phyloP scores from a whole-genome alignment of 2,797 vertebrate species.

The Craterocephalus amniculus region DNA sequence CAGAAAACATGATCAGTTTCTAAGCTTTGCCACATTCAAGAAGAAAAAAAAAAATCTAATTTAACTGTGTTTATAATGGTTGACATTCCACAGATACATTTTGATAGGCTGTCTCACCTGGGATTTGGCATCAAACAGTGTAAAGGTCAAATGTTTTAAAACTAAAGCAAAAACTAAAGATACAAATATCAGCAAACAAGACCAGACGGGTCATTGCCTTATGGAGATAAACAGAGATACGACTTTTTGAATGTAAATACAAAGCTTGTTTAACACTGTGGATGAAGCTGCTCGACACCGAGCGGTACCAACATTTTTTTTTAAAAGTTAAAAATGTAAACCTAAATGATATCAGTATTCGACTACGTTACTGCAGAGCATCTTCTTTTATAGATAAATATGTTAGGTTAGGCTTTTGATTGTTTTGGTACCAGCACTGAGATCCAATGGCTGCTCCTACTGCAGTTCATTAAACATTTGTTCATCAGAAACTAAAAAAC shows the following conservation, averaged over 20 bases:
- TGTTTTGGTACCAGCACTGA: slow-evolving; percentile 31
- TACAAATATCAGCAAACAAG: slow-evolving; percentile 30
- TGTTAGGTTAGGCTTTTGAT: neutral
- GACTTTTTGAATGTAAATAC: slow-evolving; percentile 19
- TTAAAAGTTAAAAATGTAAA: slow-evolving; percentile 49
- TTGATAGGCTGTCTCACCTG: slow-evolving; percentile 44
- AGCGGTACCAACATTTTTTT: no score
- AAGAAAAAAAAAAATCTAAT: neutral
- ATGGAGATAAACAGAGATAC: neutral
- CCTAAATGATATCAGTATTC: slow-evolving; percentile 32
- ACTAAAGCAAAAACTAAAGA: slow-evolving; percentile 27
- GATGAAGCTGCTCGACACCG: slow-evolving; percentile 24
- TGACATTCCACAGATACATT: slow-evolving; percentile 40
- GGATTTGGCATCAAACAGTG: slow-evolving; percentile 66
- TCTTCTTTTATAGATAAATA: neutral
- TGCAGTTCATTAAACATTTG: slow-evolving; percentile 5
- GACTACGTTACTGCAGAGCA: slow-evolving; percentile 19
- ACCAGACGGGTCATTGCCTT: slow-evolving; percentile 14
- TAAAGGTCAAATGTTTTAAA: slow-evolving; percentile 51
- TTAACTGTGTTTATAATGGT: slow-evolving; percentile 22
- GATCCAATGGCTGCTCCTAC: slow-evolving; percentile 11
- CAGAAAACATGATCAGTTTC: slow-evolving; percentile 36
- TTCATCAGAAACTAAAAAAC: slow-evolving; percentile 28
- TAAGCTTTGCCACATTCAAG: slow-evolving; percentile 26
- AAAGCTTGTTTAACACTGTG: slow-evolving; percentile 61